Base-by-base conservation (phyloP, 2,888 invertebrate genomes). In the Taphrorychus bicolor region DNA sequence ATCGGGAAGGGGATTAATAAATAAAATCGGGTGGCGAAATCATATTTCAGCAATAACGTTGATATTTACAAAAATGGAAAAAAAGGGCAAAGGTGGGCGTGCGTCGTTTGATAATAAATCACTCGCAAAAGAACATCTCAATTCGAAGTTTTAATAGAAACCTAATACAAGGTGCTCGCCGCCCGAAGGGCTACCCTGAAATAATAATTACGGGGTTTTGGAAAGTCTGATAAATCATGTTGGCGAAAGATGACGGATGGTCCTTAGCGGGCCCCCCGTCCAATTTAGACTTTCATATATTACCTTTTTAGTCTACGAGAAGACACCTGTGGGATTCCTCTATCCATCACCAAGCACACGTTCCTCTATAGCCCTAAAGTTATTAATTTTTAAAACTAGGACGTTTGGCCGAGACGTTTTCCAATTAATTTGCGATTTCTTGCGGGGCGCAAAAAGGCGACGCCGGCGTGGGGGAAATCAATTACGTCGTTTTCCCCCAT, bases 201-300 rank as follows among this genome's bases (percentile, higher is more conserved):
- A 51, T 51, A 63, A 63, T 63, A 64, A 64, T 64, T 64, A 51
- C 48, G 18, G 64, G 52, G 42, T 51, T 58, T 58, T 32, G 16
- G 40, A 64, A 52, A 41, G 56, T 63, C 51, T 58, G 52, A 64
- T 64, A 64, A 64, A 64, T 64, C 58, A 58, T 32, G 42, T 52
- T 58, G 24, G 52, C 58, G 51, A 58, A 64, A 64, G 42, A 64
- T 64, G 58, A 64, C 58, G 64, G 64, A 64, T 64, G 56, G 62
- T 56, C 56, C 11, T 16, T 16, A 16, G 32, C 14, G 32, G 21
- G 18, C 19, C 21, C 32, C 24, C 32, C 32, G 32, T 24, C 24
- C 54, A 54, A 54, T 54, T 54, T 54, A 54, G 9, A 32, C 54
- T 54, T 32, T 9, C 54, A 54, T 54, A 54, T 54, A 54, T 54